A percentile compares a stretch with the other conserved stretches of the same genome.
phyloP scores from a whole-genome alignment of 2,113 vertebrate species.

The Donacobius atricapilla region DNA sequence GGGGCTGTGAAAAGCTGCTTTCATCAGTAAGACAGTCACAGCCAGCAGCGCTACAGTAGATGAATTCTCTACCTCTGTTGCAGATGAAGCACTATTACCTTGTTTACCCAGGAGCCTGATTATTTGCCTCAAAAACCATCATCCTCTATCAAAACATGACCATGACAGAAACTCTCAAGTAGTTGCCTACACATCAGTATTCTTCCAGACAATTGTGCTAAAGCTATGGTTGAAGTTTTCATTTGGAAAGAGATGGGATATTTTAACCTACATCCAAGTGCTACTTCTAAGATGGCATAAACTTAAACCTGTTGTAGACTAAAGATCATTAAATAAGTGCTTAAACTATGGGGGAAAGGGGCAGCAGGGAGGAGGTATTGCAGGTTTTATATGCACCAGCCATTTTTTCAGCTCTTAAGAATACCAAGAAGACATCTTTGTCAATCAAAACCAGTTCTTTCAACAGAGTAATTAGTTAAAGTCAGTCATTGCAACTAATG shows the following conservation, averaged over 20 bases:
- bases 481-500: conserved; percentile 29
- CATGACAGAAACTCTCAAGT: neutral
- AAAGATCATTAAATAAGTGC: neutral
- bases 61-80: neutral
- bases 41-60: neutral
- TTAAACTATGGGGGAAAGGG: neutral
- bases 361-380: neutral
- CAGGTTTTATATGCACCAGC: neutral
- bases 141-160: neutral
- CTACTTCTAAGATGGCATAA: neutral
- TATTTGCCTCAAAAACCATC: neutral
- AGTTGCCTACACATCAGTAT: neutral
- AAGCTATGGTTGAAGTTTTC: neutral
- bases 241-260: neutral
- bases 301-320: neutral
- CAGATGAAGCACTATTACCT: neutral
- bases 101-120: neutral
- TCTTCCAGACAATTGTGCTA: neutral
- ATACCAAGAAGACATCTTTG: conserved; percentile 10
- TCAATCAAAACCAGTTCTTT: conserved; percentile 49
- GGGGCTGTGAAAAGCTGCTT: neutral
- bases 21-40: neutral
- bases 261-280: neutral
- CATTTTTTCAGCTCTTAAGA: neutral
- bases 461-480: conserved; percentile 51